Evolutionary conservation across 1,140 invertebrate species (phyloP).

Genomic region (Brachionus plicatilis): DNA sequence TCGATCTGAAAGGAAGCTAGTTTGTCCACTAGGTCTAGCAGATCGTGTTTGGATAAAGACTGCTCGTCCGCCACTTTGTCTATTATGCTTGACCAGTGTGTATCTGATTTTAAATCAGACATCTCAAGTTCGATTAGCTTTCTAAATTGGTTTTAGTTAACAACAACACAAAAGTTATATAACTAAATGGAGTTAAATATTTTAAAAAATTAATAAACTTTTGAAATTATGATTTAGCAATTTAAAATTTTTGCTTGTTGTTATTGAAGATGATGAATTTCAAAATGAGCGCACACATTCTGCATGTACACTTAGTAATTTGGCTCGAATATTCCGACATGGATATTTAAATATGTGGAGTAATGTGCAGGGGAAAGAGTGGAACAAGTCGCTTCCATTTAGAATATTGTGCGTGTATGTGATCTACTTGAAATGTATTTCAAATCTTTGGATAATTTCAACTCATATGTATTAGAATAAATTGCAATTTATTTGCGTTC

Average conservation of each 20-base stretch:
- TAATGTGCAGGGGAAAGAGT: not conserved
- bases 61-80: not conserved
- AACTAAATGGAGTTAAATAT: not conserved
- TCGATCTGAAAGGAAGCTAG: not conserved
- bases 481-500: slow-evolving; percentile 19
- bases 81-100: not conserved
- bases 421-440: not conserved
- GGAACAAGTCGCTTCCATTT: not conserved
- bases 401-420: not conserved
- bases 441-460: not conserved
- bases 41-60: not conserved
- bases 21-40: not conserved
- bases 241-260: not conserved
- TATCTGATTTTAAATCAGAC: slow-evolving; percentile 24
- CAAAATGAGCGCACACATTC: not conserved
- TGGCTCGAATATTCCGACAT: not conserved
- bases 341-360: not conserved
- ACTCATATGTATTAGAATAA: not conserved
- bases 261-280: slow-evolving; percentile 4
- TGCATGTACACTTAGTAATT: not conserved
- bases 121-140: not conserved
- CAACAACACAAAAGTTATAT: not conserved
- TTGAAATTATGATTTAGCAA: slow-evolving; percentile 11
- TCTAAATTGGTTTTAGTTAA: not conserved
- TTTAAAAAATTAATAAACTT: not conserved